These are phyloP conservation scores for Panagrolaimus sp. DNA, from an alignment of 1,140 invertebrate genomes.

Conservation along the genomic window DNA sequence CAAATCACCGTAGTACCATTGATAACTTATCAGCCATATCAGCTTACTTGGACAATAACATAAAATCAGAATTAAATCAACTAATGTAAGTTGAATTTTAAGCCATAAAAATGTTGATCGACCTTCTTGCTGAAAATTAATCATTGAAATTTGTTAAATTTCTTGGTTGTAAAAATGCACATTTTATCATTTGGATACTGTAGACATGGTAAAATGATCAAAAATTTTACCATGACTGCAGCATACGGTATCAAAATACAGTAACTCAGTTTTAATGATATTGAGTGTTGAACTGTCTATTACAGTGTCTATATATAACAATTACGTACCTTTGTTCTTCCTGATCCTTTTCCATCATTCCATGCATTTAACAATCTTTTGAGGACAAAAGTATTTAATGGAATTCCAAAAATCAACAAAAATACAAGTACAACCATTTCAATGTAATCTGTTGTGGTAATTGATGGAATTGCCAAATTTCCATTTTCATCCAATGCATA, in stretches of 20 bases:
- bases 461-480: neutral
- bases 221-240: no score
- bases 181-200: neutral
- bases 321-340: neutral
- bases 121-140: constrained; percentile 48
- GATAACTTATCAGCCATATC: constrained; percentile 43
- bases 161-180: neutral
- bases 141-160: neutral
- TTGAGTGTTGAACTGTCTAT: no score
- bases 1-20: constrained; percentile 45
- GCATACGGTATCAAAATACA: no score
- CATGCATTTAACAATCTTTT: constrained; percentile 6
- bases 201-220: neutral
- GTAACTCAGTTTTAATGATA: no score
- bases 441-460: constrained; percentile 16
- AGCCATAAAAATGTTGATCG: constrained; percentile 42
- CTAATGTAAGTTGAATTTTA: constrained; percentile 46
- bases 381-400: constrained; percentile 7
- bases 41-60: constrained; percentile 46
- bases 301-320: no score
- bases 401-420: constrained; percentile 6
- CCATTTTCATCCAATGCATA: neutral
- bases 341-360: neutral
- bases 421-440: constrained; percentile 17
- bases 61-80: constrained; percentile 42